These are phyloP conservation scores for Troglohyphantes excavatus DNA, from an alignment of 2,888 invertebrate genomes.

Conservation along the genomic window DNA sequence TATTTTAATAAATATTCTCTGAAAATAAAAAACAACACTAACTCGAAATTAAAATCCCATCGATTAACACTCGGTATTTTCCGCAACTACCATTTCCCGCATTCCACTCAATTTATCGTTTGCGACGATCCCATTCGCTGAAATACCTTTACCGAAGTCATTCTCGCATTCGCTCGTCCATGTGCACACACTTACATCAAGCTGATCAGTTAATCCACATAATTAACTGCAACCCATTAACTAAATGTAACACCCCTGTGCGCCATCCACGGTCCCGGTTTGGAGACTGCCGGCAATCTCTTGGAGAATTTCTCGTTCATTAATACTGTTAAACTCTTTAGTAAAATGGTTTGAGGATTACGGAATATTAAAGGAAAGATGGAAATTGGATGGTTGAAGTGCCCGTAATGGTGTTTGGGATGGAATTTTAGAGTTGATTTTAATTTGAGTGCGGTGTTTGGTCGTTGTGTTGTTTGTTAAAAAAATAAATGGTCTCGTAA, in stretches of 20 bases:
- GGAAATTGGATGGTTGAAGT: neutral
- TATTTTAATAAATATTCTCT: too few relatives aligned
- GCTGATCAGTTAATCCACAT: slow-evolving; percentile 21
- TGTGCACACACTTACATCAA: neutral
- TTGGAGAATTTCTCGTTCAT: neutral
- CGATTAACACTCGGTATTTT: too few relatives aligned
- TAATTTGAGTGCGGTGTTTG: neutral
- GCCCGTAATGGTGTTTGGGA: neutral
- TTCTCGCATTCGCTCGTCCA: neutral
- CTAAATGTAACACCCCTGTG: slow-evolving; percentile 11
- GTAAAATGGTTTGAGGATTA: neutral
- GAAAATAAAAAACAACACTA: too few relatives aligned
- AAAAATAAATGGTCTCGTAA: too few relatives aligned
- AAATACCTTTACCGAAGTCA: neutral
- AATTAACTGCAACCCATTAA: slow-evolving; percentile 40
- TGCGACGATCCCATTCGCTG: neutral
- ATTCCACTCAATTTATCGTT: neutral
- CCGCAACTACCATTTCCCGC: too few relatives aligned
- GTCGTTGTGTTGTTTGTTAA: too few relatives aligned
- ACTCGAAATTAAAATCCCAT: too few relatives aligned
- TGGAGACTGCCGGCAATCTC: neutral
- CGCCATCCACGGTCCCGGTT: neutral
- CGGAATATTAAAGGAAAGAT: neutral
- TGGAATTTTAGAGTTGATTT: neutral
- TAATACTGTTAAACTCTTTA: slow-evolving; percentile 19